Conservation (phyloP, 2,113 vertebrate species). For the Caranx melampygus region DNA sequence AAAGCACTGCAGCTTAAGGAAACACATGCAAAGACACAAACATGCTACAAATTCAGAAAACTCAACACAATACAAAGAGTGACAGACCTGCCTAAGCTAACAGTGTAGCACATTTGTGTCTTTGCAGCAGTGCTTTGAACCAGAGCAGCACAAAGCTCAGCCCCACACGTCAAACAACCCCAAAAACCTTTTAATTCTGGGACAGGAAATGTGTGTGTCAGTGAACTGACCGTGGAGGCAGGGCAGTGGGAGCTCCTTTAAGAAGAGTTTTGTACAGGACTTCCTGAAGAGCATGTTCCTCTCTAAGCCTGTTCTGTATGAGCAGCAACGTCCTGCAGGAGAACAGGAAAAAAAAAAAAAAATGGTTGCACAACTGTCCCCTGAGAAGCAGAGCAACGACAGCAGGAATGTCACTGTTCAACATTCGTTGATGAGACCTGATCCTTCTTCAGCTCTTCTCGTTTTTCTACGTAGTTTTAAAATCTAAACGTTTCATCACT, state of each 20-base stretch:
- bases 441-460: neutral
- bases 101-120: no score
- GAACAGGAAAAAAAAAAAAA: neutral
- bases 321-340: slow-evolving; percentile 87
- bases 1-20: no score
- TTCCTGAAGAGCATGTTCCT: slow-evolving; percentile 96
- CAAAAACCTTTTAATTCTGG: no score
- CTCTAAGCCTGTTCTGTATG: slow-evolving; percentile 90
- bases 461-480: neutral
- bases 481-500: neutral
- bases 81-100: no score
- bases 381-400: neutral
- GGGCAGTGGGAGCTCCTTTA: slow-evolving; percentile 89
- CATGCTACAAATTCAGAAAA: no score
- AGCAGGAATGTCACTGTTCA: neutral
- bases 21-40: no score
- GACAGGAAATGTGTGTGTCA: no score
- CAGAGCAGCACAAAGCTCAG: no score
- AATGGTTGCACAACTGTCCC: neutral
- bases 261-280: slow-evolving; percentile 95
- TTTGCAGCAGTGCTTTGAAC: no score
- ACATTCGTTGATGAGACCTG: neutral
- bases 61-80: no score
- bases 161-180: no score
- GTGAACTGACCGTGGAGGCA: slow-evolving; percentile 89